These are phyloP conservation scores for Aplocera efformata DNA, from an alignment of 2,888 invertebrate genomes.

Conservation along the genomic window DNA sequence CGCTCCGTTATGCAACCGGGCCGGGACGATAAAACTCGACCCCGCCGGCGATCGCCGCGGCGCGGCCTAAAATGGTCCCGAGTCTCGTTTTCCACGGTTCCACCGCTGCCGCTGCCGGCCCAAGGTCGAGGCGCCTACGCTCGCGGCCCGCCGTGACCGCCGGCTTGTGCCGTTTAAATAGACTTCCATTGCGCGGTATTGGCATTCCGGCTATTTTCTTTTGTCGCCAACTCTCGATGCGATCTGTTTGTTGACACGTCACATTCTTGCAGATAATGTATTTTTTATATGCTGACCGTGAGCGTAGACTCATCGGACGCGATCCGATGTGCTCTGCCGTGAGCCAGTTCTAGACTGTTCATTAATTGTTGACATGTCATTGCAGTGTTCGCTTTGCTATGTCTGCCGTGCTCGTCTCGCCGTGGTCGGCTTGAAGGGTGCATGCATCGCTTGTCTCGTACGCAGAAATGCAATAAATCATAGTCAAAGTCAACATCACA, in stretches of 20 bases:
- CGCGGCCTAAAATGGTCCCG: conserved; percentile 77
- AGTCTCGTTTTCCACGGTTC: conserved; percentile 71
- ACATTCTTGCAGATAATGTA: conserved; percentile 42
- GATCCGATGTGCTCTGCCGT: conserved; percentile 20
- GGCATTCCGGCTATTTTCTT: conserved; percentile 69
- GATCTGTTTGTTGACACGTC: conserved; percentile 49
- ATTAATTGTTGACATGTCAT: conserved; percentile 42
- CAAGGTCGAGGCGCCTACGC: conserved; percentile 78
- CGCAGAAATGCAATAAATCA: conserved; percentile 57
- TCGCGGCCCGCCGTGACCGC: conserved; percentile 61
- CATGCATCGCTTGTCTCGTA: conserved; percentile 39
- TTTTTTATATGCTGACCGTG: conserved; percentile 49
- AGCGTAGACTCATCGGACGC: conserved; percentile 29
- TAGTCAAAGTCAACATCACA: conserved; percentile 46
- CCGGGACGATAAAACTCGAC: conserved; percentile 76
- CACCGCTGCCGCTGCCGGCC: conserved; percentile 54
- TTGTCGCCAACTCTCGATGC: conserved; percentile 60
- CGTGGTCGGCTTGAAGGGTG: conserved; percentile 36
- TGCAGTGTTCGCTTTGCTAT: conserved; percentile 42
- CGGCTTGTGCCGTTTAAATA: conserved; percentile 68
- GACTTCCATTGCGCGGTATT: conserved; percentile 65
- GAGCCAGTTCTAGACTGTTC: conserved; percentile 31
- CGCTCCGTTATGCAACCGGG: conserved; percentile 69
- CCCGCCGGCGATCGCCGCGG: conserved; percentile 55
- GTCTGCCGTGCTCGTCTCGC: conserved; percentile 41